Evolutionary conservation across 1,140 invertebrate species (phyloP), one percentile per base, ranked within the genome.

Genomic region (Parasteatoda tepidariorum): DNA sequence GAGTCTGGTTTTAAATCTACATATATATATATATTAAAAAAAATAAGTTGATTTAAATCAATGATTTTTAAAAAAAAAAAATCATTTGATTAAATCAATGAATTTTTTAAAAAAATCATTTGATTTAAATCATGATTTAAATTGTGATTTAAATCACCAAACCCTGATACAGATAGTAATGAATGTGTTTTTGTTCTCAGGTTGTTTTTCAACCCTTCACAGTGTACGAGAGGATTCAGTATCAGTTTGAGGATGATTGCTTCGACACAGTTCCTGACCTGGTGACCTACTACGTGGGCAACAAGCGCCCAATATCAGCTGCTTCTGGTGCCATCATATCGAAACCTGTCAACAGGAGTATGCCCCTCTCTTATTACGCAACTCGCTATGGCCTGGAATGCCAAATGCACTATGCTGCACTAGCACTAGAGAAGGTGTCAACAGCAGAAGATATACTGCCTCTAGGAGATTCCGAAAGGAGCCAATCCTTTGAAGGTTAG

Each of bases 211-310:
- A 95, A 87, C 94, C 93, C 0, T 95, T 96, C 86, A 97, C 96
- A 0, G 95, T 97, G 2, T 97, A 97, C 88, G 95, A 97, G 88
- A 91, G 94, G 85, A 93, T 96, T 7, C 95, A 97, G 86, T 98
- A 95, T 89, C 95, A 96, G 87, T 97, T 98, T 87, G 97, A 98
- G 90, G 96, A 96, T 86, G 96, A 97, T 87, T 93, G 94, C 0
- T 98, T 97, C 87, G 95, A 96, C 87, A 96, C 95, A 2, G 95
- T 98, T 13, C 94, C 96, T 0, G 95, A 97, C 89, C 91, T 99
- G 31, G 96, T 98, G 84, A 97, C 96, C 3, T 97, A 94, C 82
- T 97, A 99, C 88, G 95, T 97, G n/a, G 95, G 95, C 0, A 96
- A 95, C 54, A 94, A 94, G 30, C 92, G 92, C 88, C 93, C 95